Percentiles rank a stretch among this genome's conserved stretches.
These are phyloP conservation scores for Synergus itoensis DNA, from an alignment of 2,888 invertebrate species.

Conservation along the genomic window DNA sequence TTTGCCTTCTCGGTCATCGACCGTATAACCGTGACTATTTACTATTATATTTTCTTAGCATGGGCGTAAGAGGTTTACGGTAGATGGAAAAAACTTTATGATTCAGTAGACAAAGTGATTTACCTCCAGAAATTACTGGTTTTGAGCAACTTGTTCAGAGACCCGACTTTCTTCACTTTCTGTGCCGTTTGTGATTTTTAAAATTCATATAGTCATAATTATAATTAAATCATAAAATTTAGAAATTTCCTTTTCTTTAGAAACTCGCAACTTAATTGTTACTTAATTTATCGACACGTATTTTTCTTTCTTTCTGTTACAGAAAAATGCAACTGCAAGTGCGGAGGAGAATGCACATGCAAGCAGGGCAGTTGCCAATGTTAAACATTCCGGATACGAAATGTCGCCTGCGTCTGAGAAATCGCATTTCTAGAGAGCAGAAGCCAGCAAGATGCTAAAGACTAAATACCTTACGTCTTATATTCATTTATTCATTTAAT, in stretches of 20 bases:
- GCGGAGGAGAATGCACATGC: slow-evolving; percentile 56
- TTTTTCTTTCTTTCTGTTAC: slow-evolving; percentile 53
- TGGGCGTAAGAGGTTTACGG: not conserved
- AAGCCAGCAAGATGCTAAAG: not conserved
- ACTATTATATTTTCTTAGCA: slow-evolving; percentile 41
- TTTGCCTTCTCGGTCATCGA: slow-evolving; percentile 37
- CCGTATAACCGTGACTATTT: slow-evolving; percentile 45
- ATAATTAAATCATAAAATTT: not conserved
- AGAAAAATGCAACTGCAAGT: slow-evolving; percentile 70
- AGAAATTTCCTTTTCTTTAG: not conserved
- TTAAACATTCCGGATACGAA: slow-evolving; percentile 38
- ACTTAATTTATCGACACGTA: slow-evolving; percentile 15
- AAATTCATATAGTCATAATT: not conserved
- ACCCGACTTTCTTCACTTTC: slow-evolving; percentile 8
- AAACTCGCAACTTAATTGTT: not conserved
- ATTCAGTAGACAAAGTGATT: not conserved
- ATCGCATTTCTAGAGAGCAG: not conserved
- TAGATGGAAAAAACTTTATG: not conserved
- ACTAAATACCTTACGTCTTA: not conserved
- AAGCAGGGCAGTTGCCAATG: slow-evolving; percentile 50
- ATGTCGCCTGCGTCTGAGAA: slow-evolving; percentile 3
- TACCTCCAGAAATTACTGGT: slow-evolving; percentile 20
- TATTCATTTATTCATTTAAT: not conserved
- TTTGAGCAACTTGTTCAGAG: not conserved
- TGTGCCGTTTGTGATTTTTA: not conserved